Percentiles rank a stretch among this genome's conserved stretches.
Conservation (phyloP, 2,888 invertebrate species). For the Carterocephalus palaemon region DNA sequence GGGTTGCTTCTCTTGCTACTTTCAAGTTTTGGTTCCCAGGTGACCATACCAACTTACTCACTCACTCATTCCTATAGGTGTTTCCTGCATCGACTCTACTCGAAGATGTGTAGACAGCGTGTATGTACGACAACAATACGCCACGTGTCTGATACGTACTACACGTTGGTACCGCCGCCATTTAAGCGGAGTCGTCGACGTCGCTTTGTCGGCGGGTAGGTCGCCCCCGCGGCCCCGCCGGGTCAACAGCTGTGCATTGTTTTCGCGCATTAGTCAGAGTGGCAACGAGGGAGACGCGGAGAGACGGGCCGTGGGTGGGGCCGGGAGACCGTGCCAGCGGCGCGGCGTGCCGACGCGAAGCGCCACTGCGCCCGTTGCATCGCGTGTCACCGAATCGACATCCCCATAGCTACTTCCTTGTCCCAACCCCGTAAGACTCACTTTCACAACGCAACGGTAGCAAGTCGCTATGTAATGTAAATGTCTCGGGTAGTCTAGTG, state of each 20-base stretch:
- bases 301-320: conserved; percentile 47
- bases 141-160: conserved; percentile 8
- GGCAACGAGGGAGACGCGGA: conserved; percentile 54
- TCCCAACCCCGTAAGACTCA: conserved; percentile 42
- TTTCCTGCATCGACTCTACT: no score
- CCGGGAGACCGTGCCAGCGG: conserved; percentile 44
- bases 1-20: no score
- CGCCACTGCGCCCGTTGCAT: conserved; percentile 60
- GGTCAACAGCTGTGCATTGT: conserved; percentile 50
- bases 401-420: conserved; percentile 37
- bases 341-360: conserved; percentile 68
- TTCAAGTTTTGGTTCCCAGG: no score
- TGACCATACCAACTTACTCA: no score
- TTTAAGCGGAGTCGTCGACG: conserved; percentile 16
- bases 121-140: conserved; percentile 17
- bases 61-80: no score
- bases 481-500: conserved; percentile 69
- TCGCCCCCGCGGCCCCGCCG: conserved; percentile 60
- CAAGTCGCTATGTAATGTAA: conserved; percentile 48
- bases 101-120: no score
- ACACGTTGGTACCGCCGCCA: conserved; percentile 16
- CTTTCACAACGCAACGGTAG: conserved; percentile 31
- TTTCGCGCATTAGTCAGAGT: conserved; percentile 53
- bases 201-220: conserved; percentile 20
- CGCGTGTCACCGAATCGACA: conserved; percentile 45